Evolutionary conservation across 1,140 invertebrate genomes (phyloP).

Genomic region (Wiebesia pumilae): DNA sequence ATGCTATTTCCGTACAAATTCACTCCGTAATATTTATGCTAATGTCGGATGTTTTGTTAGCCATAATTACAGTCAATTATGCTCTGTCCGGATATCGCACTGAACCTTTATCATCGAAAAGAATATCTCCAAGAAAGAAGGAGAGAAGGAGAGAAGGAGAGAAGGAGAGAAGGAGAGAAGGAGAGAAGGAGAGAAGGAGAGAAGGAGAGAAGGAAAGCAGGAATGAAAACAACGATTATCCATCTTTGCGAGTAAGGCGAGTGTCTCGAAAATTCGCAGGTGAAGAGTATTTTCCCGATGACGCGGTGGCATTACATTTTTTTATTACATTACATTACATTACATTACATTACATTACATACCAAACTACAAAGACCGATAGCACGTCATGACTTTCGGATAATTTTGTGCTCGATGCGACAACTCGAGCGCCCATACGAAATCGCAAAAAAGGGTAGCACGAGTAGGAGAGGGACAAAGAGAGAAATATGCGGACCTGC

Average conservation of each 20-base stretch:
- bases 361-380: conserved; percentile 10
- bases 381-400: conserved; percentile 9
- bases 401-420: conserved; percentile 24
- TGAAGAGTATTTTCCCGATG: not conserved
- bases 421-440: conserved; percentile 50
- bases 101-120: too few relatives aligned
- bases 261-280: not conserved
- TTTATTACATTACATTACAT: too few relatives aligned
- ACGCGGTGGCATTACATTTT: not conserved
- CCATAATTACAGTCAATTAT: too few relatives aligned
- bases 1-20: too few relatives aligned
- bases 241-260: not conserved
- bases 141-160: too few relatives aligned
- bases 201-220: not conserved
- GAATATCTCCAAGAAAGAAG: too few relatives aligned
- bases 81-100: too few relatives aligned
- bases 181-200: too few relatives aligned
- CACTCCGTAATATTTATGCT: too few relatives aligned
- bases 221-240: not conserved
- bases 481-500: not conserved
- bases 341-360: too few relatives aligned
- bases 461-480: not conserved
- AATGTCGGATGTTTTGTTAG: too few relatives aligned
- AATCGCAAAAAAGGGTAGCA: not conserved
- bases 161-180: too few relatives aligned